Evolutionary conservation across 64 coral and sea anemone genomes (phyloP).

Genomic region (Catalaphyllia jardinei): DNA sequence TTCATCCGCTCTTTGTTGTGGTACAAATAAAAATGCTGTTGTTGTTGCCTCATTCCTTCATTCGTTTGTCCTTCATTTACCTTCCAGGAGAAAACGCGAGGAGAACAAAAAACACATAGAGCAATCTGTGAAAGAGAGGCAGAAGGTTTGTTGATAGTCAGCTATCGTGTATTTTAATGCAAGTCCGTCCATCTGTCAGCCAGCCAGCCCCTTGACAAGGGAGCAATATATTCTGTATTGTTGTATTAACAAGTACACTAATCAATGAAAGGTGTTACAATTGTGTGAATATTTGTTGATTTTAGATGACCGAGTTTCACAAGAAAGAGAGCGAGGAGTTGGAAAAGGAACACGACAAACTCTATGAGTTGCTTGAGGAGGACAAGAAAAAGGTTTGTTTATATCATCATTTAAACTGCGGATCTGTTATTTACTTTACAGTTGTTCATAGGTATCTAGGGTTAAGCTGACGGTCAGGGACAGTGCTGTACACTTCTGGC

Average conservation of each 20-base stretch:
- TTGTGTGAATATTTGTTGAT: conserved; percentile 1
- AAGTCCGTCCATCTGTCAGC: too few relatives aligned
- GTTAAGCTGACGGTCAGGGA: too few relatives aligned
- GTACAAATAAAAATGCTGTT: too few relatives aligned
- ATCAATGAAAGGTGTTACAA: too few relatives aligned
- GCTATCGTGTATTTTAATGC: neutral
- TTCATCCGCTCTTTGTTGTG: neutral
- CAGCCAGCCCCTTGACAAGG: too few relatives aligned
- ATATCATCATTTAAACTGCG: neutral
- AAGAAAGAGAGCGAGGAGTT: conserved; percentile 92
- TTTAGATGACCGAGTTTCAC: conserved; percentile 93
- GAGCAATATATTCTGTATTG: too few relatives aligned
- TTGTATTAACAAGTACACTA: too few relatives aligned
- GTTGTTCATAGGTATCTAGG: neutral
- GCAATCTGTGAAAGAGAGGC: conserved; percentile 93
- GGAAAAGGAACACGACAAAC: conserved; percentile 71
- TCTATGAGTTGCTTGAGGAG: conserved; percentile 55
- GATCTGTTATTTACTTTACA: neutral
- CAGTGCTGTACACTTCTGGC: too few relatives aligned
- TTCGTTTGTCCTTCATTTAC: neutral
- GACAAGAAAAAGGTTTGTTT: conserved; percentile 77
- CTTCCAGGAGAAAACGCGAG: conserved; percentile 89
- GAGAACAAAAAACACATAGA: conserved; percentile 99
- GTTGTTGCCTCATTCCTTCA: neutral
- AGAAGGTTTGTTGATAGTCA: conserved; percentile 73